phyloP scores from a whole-genome alignment of 2,888 invertebrate species.

The Polietes domitor region DNA sequence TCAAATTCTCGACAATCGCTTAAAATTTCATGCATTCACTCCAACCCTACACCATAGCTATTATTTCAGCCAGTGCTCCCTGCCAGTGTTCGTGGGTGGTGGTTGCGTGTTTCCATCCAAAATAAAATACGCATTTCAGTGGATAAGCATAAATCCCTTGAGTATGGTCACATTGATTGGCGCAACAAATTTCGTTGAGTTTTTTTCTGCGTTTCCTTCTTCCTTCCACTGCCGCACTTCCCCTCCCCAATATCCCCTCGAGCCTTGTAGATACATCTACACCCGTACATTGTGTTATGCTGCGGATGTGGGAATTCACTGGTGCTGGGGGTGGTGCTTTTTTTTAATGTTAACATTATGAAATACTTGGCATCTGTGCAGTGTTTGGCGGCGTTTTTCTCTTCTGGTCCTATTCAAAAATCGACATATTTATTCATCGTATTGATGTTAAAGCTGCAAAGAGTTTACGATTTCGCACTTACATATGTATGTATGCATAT shows the following conservation, averaged over 20 bases:
- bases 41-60: too few relatives aligned
- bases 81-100: not conserved
- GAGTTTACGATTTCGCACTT: not conserved
- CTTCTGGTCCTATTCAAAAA: not conserved
- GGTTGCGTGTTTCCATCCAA: not conserved
- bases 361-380: constrained; percentile 10
- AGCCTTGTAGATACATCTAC: not conserved
- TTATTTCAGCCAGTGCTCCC: too few relatives aligned
- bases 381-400: not conserved
- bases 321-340: not conserved
- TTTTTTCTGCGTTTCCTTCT: not conserved
- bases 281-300: not conserved
- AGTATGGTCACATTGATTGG: constrained; percentile 30
- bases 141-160: constrained; percentile 31
- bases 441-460: not conserved
- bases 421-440: not conserved
- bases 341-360: constrained; percentile 23
- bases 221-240: not conserved
- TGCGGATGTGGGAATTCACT: not conserved
- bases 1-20: too few relatives aligned
- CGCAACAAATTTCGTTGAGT: constrained; percentile 6
- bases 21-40: too few relatives aligned
- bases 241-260: not conserved
- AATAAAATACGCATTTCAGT: not conserved
- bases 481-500: not conserved